Conservation (phyloP, 2,888 invertebrate species). For the Esperia sulphurella region DNA sequence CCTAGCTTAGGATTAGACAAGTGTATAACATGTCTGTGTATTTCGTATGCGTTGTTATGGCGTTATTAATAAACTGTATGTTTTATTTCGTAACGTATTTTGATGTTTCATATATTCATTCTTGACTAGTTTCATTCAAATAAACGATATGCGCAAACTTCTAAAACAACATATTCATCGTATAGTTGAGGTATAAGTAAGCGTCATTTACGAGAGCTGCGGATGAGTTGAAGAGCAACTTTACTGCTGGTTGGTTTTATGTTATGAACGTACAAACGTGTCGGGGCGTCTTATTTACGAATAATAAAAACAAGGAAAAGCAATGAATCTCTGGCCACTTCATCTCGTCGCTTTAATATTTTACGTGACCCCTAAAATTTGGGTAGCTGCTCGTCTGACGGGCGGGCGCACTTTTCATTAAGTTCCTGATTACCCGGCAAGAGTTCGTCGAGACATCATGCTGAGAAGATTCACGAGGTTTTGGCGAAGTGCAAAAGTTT, state of each 20-base stretch:
- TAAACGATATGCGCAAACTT: slow-evolving; percentile 16
- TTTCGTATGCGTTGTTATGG: no score
- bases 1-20: no score
- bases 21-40: no score
- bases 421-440: slow-evolving; percentile 71
- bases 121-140: background rate
- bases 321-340: slow-evolving; percentile 77
- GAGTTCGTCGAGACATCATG: slow-evolving; percentile 58
- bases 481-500: slow-evolving; percentile 75
- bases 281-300: slow-evolving; percentile 69
- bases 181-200: slow-evolving; percentile 44
- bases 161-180: slow-evolving; percentile 21
- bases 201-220: slow-evolving; percentile 54
- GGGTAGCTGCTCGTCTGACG: slow-evolving; percentile 49
- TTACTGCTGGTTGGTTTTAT: slow-evolving; percentile 68
- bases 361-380: slow-evolving; percentile 78
- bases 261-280: slow-evolving; percentile 69
- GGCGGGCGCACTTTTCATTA: slow-evolving; percentile 74
- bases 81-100: no score
- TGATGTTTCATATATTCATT: background rate
- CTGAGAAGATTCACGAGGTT: slow-evolving; percentile 58
- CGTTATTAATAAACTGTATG: no score
- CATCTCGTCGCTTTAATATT: slow-evolving; percentile 77
- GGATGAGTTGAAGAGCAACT: slow-evolving; percentile 49
- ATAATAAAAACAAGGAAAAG: slow-evolving; percentile 78